Percentiles rank a stretch among this genome's conserved stretches.
phyloP scores from a whole-genome alignment of 2,797 vertebrate species.

The Hirundo rustica region DNA sequence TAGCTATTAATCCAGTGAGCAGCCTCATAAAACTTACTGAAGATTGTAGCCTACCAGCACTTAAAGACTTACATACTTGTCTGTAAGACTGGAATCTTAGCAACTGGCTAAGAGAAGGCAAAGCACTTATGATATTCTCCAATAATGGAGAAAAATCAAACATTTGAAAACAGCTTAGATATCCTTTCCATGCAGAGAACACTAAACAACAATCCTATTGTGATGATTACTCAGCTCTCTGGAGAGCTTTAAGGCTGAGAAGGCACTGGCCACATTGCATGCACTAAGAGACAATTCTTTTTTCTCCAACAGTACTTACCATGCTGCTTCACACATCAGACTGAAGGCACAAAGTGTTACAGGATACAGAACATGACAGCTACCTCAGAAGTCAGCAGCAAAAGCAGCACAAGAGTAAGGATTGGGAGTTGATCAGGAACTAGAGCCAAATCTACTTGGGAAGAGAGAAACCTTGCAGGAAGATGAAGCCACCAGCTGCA shows the following conservation, averaged over 20 bases:
- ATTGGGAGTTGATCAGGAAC: not conserved
- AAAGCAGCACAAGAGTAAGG: not conserved
- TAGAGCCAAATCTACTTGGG: not conserved
- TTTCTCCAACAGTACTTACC: not conserved
- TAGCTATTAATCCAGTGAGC: not conserved
- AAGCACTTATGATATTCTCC: not conserved
- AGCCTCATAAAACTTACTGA: not conserved
- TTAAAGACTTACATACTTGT: not conserved
- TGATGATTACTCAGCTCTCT: not conserved
- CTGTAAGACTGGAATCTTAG: not conserved
- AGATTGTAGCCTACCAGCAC: not conserved
- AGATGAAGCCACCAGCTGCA: not conserved
- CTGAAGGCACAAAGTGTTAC: fast-evolving
- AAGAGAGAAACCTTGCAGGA: not conserved
- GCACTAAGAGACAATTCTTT: not conserved
- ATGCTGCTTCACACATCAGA: fast-evolving
- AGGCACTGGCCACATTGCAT: fast-evolving
- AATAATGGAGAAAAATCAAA: not conserved
- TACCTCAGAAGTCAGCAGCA: not conserved
- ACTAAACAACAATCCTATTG: not conserved
- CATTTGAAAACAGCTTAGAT: not conserved
- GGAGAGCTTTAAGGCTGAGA: not conserved
- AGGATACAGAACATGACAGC: not conserved
- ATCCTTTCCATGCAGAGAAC: not conserved
- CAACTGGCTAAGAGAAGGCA: not conserved